These are phyloP conservation scores for Spinus pinus DNA, from an alignment of 2,797 vertebrate species.

Conservation along the genomic window DNA sequence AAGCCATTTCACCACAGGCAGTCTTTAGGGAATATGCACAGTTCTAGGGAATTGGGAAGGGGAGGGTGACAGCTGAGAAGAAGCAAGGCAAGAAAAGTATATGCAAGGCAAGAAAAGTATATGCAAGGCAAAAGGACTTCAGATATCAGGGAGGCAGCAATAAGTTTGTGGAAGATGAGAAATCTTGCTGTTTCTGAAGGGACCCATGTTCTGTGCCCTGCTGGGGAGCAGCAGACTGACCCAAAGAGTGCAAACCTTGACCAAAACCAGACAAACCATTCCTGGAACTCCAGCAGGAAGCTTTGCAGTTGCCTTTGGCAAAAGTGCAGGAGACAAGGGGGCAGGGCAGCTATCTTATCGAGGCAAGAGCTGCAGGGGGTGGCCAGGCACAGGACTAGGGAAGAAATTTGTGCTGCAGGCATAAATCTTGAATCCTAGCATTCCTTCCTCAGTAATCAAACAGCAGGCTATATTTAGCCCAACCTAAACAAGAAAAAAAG, in stretches of 20 bases:
- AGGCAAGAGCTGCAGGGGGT: background rate
- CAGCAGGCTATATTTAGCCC: slow-evolving; percentile 38
- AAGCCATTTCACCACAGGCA: background rate
- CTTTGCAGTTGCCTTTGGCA: background rate
- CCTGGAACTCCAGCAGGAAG: background rate
- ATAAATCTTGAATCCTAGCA: slow-evolving; percentile 3
- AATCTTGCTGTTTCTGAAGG: background rate
- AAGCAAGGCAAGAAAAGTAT: background rate
- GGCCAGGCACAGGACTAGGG: background rate
- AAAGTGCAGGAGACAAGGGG: background rate
- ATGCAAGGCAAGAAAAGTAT: background rate
- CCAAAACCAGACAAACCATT: background rate
- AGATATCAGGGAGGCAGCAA: background rate
- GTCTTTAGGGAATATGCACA: background rate
- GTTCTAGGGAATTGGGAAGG: background rate
- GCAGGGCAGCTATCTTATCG: background rate
- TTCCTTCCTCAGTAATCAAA: background rate
- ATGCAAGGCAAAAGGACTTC: background rate
- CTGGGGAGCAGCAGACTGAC: background rate
- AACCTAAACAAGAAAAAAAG: slow-evolving; percentile 45
- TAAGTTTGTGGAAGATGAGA: background rate
- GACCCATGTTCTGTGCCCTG: background rate
- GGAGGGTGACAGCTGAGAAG: background rate
- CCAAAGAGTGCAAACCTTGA: background rate
- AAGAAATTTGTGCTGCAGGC: background rate